Conservation (phyloP, 1,140 invertebrate genomes). For the Drosophila ambigua region DNA sequence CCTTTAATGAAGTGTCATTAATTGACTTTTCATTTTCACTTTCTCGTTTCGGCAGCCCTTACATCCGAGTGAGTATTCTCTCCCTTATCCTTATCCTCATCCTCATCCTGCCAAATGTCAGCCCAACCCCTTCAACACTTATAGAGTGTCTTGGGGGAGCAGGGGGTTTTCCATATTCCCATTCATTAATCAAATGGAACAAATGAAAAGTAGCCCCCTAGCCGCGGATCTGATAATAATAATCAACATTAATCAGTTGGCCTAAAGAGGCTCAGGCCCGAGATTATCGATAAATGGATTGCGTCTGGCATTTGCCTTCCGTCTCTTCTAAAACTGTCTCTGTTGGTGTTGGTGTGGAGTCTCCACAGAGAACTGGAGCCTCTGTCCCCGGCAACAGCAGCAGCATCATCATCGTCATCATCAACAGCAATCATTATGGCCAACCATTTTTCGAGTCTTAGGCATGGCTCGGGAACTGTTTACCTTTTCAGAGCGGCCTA, state of each 20-base stretch:
- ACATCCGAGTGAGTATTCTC: too few species aligned
- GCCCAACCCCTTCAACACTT: constrained; percentile 33
- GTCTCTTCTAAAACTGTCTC: constrained; percentile 1
- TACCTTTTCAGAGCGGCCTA: constrained; percentile 63
- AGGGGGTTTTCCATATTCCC: constrained; percentile 54
- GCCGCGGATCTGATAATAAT: constrained; percentile 45
- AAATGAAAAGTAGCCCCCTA: constrained; percentile 56
- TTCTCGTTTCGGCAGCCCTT: constrained; percentile 3
- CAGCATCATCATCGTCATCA: constrained; percentile 33
- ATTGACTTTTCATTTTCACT: constrained; percentile 22
- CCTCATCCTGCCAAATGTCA: constrained; percentile 11
- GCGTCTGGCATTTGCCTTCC: constrained; percentile 36
- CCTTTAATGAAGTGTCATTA: constrained; percentile 33
- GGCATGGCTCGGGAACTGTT: constrained; percentile 42
- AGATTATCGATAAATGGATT: constrained; percentile 73
- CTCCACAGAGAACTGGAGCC: constrained; percentile 4
- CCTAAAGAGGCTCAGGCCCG: constrained; percentile 44
- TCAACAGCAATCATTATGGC: constrained; percentile 32
- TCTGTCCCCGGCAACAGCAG: constrained; percentile 49
- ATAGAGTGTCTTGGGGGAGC: constrained; percentile 4
- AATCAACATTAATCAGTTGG: constrained; percentile 79
- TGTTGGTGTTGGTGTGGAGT: not conserved
- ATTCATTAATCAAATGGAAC: constrained; percentile 66
- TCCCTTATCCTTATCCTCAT: too few species aligned
- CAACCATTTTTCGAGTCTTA: constrained; percentile 24